Evolutionary conservation across 1,140 invertebrate genomes (phyloP), one percentile per base, ranked within the genome.

Genomic region (Tribolium madens): DNA sequence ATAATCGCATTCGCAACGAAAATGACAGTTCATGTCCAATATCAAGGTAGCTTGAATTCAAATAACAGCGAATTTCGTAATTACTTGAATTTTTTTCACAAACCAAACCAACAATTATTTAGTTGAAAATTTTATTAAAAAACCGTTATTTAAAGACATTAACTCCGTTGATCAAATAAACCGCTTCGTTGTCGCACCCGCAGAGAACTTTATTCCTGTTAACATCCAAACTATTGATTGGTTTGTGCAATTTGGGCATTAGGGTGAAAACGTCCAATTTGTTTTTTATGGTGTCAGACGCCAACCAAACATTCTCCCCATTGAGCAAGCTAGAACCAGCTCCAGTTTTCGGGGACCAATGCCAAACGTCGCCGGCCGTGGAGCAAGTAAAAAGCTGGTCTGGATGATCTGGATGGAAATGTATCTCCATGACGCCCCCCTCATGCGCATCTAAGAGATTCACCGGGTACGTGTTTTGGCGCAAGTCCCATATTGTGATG

Each of bases 401-500:
- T 0, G 95, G 94, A 81, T 94, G 89, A 57, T 92, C 91, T 5
- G 91, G 93, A 86, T 97, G 95, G 81, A 97, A 97, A 46, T 92
- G 89, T 75, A 97, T 92, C 87, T 96, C 95, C 50, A 89, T 92
- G 7, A 97, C 91, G 33, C 93, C 86, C 71, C 91, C 91, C 0
- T 89, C 87, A 84, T 97, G 95, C 9, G 93, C 95, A 79, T 91
- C 93, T 0, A 96, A 86, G 75, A 95, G 88, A 0, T 93, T 94
- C 46, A 94, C 91, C 1, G 95, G 95, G 82, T 91, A 94, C 2
- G 91, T 91, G 26, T 94, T 92, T 77, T 95, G 91, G 21, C 95
- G 87, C 74, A 97, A 86, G 87, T 97, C 95, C 95, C 95, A 98
- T 1, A 96, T 91, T n/a, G 94, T 94, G 14, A 96, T 86, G 15